Evolutionary conservation across 30 jellyfish, hydroid and myxozoan genomes (phyloP).

Genomic region (Chrysaora quinquecirrha): DNA sequence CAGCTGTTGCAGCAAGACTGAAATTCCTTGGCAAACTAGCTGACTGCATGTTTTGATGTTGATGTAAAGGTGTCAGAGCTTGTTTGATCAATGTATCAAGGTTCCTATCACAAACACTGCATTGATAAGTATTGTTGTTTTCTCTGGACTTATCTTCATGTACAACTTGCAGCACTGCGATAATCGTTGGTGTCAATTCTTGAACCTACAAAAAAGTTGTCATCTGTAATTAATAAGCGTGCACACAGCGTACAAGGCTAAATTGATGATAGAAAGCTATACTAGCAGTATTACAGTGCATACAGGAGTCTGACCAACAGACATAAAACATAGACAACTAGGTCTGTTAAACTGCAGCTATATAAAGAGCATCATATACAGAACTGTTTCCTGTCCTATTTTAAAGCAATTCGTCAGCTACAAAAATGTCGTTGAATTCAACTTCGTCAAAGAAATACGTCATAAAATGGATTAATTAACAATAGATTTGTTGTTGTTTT

Average conservation of each 20-base stretch:
- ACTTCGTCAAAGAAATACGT: too few species aligned
- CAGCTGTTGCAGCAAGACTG: constrained; percentile 30
- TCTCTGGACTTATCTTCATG: constrained; percentile 51
- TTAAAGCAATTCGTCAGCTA: too few species aligned
- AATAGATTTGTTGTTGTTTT: neutral
- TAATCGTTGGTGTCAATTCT: constrained; percentile 68
- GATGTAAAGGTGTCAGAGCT: constrained; percentile 67
- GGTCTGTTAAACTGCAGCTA: too few species aligned
- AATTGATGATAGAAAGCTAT: too few species aligned
- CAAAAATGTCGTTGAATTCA: too few species aligned
- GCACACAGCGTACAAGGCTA: too few species aligned
- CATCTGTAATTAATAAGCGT: too few species aligned
- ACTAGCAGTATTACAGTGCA: too few species aligned
- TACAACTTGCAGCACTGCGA: constrained; percentile 64
- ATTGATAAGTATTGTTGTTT: constrained; percentile 27
- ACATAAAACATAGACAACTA: too few species aligned
- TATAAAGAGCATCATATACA: too few species aligned
- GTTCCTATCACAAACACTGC: constrained; percentile 53
- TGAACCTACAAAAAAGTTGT: constrained; percentile 35
- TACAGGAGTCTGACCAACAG: too few species aligned
- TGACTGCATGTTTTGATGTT: constrained; percentile 60
- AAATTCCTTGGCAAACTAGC: constrained; percentile 73
- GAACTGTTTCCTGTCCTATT: too few species aligned
- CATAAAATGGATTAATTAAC: neutral
- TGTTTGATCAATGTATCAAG: constrained; percentile 57